Evolutionary conservation across 1,140 invertebrate species (phyloP).

Genomic region (Drosophila nigromelanica): DNA sequence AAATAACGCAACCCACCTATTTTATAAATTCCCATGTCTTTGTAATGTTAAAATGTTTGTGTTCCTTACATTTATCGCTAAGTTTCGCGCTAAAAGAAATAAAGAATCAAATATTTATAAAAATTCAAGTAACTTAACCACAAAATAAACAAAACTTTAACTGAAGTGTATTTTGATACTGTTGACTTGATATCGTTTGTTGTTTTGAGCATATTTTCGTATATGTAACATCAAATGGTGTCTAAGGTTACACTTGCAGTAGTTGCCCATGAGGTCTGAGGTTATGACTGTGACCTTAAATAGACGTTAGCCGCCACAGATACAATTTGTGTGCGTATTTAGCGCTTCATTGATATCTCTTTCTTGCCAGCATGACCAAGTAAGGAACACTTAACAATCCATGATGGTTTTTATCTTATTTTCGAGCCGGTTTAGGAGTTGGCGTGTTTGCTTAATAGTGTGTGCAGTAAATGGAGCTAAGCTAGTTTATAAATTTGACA

Average conservation of each 20-base stretch:
- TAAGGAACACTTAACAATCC: slow-evolving; percentile 16
- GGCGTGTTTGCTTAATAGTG: background rate
- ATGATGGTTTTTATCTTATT: slow-evolving; percentile 38
- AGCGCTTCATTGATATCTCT: slow-evolving; percentile 23
- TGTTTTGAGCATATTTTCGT: slow-evolving; percentile 1
- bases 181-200: background rate
- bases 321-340: slow-evolving; percentile 10
- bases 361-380: slow-evolving; percentile 5
- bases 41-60: too few relatives aligned
- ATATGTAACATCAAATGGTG: slow-evolving; percentile 19
- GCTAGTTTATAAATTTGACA: slow-evolving; percentile 33
- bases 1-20: too few relatives aligned
- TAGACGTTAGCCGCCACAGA: background rate
- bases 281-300: slow-evolving; percentile 23
- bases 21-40: too few relatives aligned
- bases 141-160: background rate
- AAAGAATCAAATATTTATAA: too few relatives aligned
- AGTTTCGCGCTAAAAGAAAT: too few relatives aligned
- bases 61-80: too few relatives aligned
- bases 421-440: slow-evolving; percentile 5
- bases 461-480: slow-evolving; percentile 19
- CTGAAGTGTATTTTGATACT: background rate
- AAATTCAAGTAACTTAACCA: too few relatives aligned
- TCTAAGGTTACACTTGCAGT: slow-evolving; percentile 30
- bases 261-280: slow-evolving; percentile 23